phyloP scores from a whole-genome alignment of 1,140 invertebrate genomes.

The Melipona quadrifasciata region DNA sequence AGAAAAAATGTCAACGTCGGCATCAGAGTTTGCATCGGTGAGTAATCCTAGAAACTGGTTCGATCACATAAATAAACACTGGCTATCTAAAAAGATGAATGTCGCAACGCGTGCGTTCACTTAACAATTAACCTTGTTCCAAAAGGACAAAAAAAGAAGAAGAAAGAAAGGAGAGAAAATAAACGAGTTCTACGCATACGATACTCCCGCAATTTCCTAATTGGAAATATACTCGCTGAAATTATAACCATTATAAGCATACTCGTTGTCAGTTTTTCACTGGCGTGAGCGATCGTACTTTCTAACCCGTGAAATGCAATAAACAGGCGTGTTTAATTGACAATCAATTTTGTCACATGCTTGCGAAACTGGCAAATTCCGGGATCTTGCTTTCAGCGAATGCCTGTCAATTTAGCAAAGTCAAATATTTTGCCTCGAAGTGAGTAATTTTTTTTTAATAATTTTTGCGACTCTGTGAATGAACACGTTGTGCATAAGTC shows the following conservation, averaged over 20 bases:
- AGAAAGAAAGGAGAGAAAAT: background rate
- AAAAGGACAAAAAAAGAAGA: background rate
- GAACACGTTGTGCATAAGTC: too few species aligned
- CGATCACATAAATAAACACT: background rate
- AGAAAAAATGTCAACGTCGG: background rate
- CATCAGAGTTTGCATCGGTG: constrained; percentile 27
- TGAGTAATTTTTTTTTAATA: too few species aligned
- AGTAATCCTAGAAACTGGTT: constrained; percentile 32
- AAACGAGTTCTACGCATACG: too few species aligned
- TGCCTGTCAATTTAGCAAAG: too few species aligned
- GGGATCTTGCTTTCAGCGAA: too few species aligned
- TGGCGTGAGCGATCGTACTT: background rate
- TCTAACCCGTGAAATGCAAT: background rate
- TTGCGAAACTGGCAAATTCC: too few species aligned
- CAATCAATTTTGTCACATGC: background rate
- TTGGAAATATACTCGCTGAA: too few species aligned
- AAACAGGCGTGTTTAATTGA: background rate
- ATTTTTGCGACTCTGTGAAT: too few species aligned
- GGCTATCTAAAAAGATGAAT: constrained; percentile 24
- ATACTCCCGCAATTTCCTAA: too few species aligned
- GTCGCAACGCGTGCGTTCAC: constrained; percentile 5
- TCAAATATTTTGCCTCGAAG: too few species aligned
- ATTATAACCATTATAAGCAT: background rate
- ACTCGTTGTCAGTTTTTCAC: background rate
- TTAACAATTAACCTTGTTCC: constrained; percentile 28